Percentiles rank a stretch among this genome's conserved stretches.
Conservation (phyloP, 2,113 vertebrate genomes). For the Sebastes schlegelii region DNA sequence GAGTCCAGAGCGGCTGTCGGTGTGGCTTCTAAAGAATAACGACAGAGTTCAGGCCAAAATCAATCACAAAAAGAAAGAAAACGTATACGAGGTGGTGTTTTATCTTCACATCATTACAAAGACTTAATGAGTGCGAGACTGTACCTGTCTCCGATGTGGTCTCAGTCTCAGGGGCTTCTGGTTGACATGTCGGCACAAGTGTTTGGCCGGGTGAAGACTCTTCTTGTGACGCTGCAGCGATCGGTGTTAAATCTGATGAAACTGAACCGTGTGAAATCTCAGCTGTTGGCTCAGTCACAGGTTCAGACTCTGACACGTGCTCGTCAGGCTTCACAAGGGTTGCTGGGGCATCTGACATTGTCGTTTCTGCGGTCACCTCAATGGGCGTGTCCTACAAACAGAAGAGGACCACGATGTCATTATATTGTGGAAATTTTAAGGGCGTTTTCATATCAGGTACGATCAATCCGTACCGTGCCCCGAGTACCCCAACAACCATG, state of each 20-base stretch:
- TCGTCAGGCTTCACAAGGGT: background rate
- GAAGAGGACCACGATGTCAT: background rate
- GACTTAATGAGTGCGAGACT: no score
- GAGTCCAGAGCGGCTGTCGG: background rate
- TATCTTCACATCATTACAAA: no score
- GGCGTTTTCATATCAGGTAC: no score
- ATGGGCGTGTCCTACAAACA: slow-evolving; percentile 23
- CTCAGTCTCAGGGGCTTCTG: background rate
- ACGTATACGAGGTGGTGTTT: no score
- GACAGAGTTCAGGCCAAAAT: background rate
- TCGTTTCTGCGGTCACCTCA: slow-evolving; percentile 7
- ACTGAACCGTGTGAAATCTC: background rate
- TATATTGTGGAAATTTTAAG: no score
- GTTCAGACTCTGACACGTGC: background rate
- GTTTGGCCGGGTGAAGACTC: background rate
- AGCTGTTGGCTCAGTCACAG: background rate
- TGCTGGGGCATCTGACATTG: rapidly evolving
- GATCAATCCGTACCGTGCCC: no score
- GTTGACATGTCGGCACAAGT: background rate
- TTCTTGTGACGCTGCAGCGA: background rate
- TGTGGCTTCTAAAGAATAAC: background rate
- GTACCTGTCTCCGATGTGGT: background rate
- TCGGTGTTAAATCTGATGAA: background rate
- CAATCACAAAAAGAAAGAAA: no score
- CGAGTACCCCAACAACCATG: background rate